Evolutionary conservation across 2,113 vertebrate species (phyloP), one percentile per base, ranked within the genome.

Genomic region (Channa maculata): DNA sequence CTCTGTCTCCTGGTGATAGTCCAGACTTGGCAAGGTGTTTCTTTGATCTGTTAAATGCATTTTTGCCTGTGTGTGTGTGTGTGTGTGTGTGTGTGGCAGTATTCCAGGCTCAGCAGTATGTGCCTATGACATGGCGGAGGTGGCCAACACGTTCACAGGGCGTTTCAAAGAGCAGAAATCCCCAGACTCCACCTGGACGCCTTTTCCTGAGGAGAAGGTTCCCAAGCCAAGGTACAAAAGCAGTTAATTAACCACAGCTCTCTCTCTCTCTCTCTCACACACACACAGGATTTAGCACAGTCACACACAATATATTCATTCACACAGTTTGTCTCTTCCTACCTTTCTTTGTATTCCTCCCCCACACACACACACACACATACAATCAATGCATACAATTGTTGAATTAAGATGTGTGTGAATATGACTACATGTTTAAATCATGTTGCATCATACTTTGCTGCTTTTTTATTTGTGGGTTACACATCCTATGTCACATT

Each of bases 151-250:
- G 6, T 99, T 99, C 86, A 97, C 96, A 14, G 97, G 98, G 44
- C 95, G 98, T 85, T 99, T 99, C 94, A 99, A 99, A 90, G 98
- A 99, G 66, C 98, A 99, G 89, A 99, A 99, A 91, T 98, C 97
- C 65, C 95, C 96, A 0, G 97, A 99, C 86, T 98, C 98, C 69
- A 98, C 97, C 41, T 99, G 98, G 98, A 99, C 97, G 2, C 96
- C 97, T 48, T 96, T 99, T 87, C 97, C 98, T 43, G 98, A 99
- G 24, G 98, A 99, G 38, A 94, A 92, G 82, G 97, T 99, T 87
- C 98, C 98, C 63, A 98, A 96, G 76, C 98, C 98, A 82, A 98
- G 98, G 98, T 98, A 95, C 66, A 43, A 46, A 38, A 44, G 43
- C 38, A 75, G 57, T 62, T 84, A 77, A 79, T 84, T 80, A 79